Evolutionary conservation across 2,113 vertebrate genomes (phyloP).

Genomic region (Malurus melanocephalus): DNA sequence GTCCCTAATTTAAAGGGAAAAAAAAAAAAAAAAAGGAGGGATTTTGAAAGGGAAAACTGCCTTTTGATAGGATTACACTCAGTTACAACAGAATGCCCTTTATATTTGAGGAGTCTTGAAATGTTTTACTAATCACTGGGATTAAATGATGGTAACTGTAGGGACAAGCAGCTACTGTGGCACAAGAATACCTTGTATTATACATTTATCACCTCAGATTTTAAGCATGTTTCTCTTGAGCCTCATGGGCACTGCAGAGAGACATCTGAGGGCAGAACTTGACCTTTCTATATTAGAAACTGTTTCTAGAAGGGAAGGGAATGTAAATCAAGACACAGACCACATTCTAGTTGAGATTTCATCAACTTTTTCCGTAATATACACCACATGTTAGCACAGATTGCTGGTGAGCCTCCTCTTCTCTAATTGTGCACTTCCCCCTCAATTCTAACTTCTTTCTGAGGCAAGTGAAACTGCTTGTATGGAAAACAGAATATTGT

Average conservation of each 20-base stretch:
- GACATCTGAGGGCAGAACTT: conserved; percentile 9
- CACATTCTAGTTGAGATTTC: conserved; percentile 29
- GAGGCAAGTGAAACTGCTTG: background rate
- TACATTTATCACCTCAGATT: background rate
- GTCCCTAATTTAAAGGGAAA: background rate
- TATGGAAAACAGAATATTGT: background rate
- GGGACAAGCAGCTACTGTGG: background rate
- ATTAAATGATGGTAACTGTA: background rate
- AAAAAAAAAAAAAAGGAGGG: background rate
- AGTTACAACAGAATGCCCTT: background rate
- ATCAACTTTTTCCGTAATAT: conserved; percentile 28
- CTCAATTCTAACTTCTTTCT: background rate
- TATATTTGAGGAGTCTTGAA: background rate
- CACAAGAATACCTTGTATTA: background rate
- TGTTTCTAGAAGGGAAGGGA: conserved; percentile 26
- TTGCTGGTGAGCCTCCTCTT: background rate
- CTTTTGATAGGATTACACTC: background rate
- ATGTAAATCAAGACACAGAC: conserved; percentile 33
- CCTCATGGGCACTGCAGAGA: background rate
- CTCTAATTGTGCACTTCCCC: background rate
- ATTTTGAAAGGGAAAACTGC: background rate
- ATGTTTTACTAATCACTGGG: background rate
- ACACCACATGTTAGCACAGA: conserved; percentile 45
- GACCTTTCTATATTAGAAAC: conserved; percentile 33
- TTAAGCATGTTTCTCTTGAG: background rate